Evolutionary conservation across 2,113 vertebrate species (phyloP).

Genomic region (Cromileptes altivelis): DNA sequence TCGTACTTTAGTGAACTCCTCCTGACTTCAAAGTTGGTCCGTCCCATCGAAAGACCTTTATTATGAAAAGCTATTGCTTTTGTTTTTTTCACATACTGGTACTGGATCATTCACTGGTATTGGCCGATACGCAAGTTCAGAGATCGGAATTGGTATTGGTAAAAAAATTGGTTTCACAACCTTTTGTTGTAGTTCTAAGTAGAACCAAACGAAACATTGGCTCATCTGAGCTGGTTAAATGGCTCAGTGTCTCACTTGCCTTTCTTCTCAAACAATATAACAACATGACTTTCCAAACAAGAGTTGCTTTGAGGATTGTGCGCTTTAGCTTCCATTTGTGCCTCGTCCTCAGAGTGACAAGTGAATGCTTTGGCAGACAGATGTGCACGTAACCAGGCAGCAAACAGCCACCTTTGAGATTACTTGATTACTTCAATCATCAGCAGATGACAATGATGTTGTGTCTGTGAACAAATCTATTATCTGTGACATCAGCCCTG

Average conservation of each 20-base stretch:
- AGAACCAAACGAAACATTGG: background rate
- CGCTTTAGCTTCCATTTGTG: background rate
- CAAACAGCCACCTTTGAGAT: background rate
- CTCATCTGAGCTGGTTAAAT: background rate
- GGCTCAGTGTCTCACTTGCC: background rate
- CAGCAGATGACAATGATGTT: background rate
- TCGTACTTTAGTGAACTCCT: too few relatives aligned
- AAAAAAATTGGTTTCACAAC: too few relatives aligned
- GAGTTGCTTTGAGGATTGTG: background rate
- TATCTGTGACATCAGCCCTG: background rate
- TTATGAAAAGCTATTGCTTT: too few relatives aligned
- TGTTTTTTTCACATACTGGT: too few relatives aligned
- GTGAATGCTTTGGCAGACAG: background rate
- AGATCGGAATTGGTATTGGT: too few relatives aligned
- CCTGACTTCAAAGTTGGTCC: too few relatives aligned
- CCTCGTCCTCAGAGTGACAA: background rate
- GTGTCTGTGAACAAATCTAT: background rate
- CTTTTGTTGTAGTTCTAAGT: slow-evolving; percentile 1
- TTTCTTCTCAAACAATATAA: slow-evolving; percentile 3
- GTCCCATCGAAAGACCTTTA: too few relatives aligned
- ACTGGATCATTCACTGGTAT: too few relatives aligned
- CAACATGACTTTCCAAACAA: background rate
- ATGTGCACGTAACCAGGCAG: background rate
- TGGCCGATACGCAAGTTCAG: too few relatives aligned
- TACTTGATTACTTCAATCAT: background rate